Conservation (phyloP, 2,888 invertebrate species). For the Dendrolimus houi region DNA sequence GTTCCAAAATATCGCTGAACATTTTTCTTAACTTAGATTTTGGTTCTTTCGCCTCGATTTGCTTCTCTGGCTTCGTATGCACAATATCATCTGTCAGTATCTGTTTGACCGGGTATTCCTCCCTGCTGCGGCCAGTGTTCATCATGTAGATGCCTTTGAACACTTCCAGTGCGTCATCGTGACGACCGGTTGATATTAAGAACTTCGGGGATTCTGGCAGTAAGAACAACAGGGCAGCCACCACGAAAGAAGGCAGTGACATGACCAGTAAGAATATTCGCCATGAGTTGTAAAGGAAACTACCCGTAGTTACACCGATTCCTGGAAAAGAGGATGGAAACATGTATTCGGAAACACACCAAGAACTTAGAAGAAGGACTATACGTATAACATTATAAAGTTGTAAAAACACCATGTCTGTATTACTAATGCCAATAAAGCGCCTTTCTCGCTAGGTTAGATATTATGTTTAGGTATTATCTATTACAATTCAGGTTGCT, state of each 20-base stretch:
- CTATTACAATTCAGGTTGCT: too few relatives aligned
- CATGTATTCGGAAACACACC: too few relatives aligned
- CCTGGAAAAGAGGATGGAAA: slow-evolving; percentile 42
- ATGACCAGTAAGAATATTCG: slow-evolving; percentile 92
- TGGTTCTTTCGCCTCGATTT: slow-evolving; percentile 74
- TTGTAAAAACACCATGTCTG: too few relatives aligned
- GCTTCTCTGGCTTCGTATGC: slow-evolving; percentile 71
- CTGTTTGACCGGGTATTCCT: slow-evolving; percentile 86
- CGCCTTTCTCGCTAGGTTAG: too few relatives aligned
- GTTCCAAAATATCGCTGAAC: slow-evolving; percentile 85
- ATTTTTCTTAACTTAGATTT: slow-evolving; percentile 84
- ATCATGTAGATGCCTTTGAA: slow-evolving; percentile 88
- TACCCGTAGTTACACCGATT: slow-evolving; percentile 80
- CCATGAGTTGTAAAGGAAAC: slow-evolving; percentile 93
- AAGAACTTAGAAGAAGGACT: too few relatives aligned
- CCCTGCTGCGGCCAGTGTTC: slow-evolving; percentile 85
- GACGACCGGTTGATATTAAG: slow-evolving; percentile 85
- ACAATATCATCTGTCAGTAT: slow-evolving; percentile 77
- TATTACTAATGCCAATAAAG: too few relatives aligned
- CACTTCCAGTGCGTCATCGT: slow-evolving; percentile 87
- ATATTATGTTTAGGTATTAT: too few relatives aligned
- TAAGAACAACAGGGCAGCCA: slow-evolving; percentile 87
- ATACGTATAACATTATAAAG: too few relatives aligned
- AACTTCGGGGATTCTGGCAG: slow-evolving; percentile 95
- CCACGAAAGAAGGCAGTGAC: slow-evolving; percentile 91